Base-by-base conservation (phyloP, 1,140 invertebrate species). In the Lanistes nyassanus region DNA sequence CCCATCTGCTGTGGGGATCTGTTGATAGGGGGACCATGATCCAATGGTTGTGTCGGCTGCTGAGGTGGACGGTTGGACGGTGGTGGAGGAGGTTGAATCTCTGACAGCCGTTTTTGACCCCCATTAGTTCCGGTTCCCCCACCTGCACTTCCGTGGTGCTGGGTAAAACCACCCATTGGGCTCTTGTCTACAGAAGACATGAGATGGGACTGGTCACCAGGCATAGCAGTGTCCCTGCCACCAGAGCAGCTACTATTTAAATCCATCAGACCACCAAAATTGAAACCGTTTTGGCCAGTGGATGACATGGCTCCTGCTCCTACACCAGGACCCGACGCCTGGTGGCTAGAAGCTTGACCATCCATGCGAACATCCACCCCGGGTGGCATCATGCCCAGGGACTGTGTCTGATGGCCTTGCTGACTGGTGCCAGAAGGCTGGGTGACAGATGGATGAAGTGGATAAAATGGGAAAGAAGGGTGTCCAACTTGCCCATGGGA, bases 341-440 rank as follows among this genome's bases (percentile, higher is more conserved):
- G 72, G 42, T 26, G 62, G 58, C 56, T 60, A 36, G 26, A 19
- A 19, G 26, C 47, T 37, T 47, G 36, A 42, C 37, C 53, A n/a
- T 76, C 75, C 68, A 76, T 65, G n/a, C 47, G 75, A 51, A 66
- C 76, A 67, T 64, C 84, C 78, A 58, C 65, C 60, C 19, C 76
- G 66, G 71, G 77, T 79, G 58, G 80, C 65, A 58, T 75, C 79
- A 69, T 79, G 81, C 62, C 81, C 80, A 75, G 79, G 77, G 31
- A 82, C 36, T 47, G 42, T 16, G 31, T 80, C 79, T 66, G 80
- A 77, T 36, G 81, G 79, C 58, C 79, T 78, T 58, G 81, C 60
- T 36, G 67, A 51, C 26, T n/a, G 21, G 66, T 60, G 53, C 34
- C 42, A 9, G 26, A 47, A 23, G 75, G 67, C 23, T 71, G 75